Evolutionary conservation across 2,888 invertebrate species (phyloP), one percentile per base, ranked within the genome.

Genomic region (Nebria salina): DNA sequence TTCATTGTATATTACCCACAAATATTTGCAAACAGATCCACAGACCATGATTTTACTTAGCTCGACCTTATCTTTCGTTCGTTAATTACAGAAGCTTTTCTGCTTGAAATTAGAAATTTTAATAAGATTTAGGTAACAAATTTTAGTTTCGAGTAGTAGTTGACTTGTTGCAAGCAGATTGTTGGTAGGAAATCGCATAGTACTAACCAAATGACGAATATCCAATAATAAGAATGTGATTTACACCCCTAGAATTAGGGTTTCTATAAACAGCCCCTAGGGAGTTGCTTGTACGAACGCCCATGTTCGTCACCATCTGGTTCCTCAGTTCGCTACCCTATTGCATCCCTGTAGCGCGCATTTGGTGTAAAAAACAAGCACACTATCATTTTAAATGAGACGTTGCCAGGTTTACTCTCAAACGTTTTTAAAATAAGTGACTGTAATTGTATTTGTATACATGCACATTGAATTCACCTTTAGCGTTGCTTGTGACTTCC

Each of bases 401-500:
- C 54, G 54, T 54, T 54, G 54, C 54, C 54, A 54, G 54, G 2
- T 54, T 54, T 54, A 54, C 54, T 54, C 54, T 8, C 6, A 54
- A 54, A 11, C 54, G 54, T 8, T 54, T 54, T 11, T 8, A 54
- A 54, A 11, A 54, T 54, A 54, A 11, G 13, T 54, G 13, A 11
- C 4, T 54, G 13, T 54, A 6, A 11, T 11, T 54, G 13, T 43
- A 43, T 43, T 8, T 43, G 9, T 54, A 54, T 54, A 54, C 13
- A 54, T 54, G 13, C 2, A 54, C 13, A 54, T 54, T 72, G 41
- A 9, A 72, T 34, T 25, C 25, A 15, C 13, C 15, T 68, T 25
- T 70, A 20, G 66, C 1, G 70, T 70, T 70, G 70, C 25, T 34
- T 34, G 70, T 70, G 70, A 70, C 70, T 70, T 70, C 70, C 70